phyloP scores from a whole-genome alignment of 2,113 vertebrate species.

The Chlorodrepanis virens region DNA sequence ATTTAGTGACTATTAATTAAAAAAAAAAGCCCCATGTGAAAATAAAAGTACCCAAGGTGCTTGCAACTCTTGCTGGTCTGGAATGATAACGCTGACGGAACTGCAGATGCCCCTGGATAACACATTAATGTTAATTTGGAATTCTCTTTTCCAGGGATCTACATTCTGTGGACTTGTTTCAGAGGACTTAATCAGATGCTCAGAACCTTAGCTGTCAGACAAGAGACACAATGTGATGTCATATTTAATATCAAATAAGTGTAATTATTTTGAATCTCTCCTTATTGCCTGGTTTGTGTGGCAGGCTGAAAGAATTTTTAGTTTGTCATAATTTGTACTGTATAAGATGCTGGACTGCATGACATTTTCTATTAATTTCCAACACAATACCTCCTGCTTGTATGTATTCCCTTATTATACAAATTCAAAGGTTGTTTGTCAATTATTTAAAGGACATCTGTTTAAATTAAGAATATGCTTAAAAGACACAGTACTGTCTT shows the following conservation, averaged over 20 bases:
- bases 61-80: background rate
- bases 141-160: background rate
- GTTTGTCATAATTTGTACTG: background rate
- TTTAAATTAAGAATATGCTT: background rate
- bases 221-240: background rate
- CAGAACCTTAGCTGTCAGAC: background rate
- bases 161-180: background rate
- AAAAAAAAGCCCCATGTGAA: background rate
- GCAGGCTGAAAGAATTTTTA: background rate
- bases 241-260: background rate
- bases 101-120: background rate
- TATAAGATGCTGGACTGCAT: background rate
- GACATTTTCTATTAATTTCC: slow-evolving; percentile 15
- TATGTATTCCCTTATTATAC: background rate
- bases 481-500: background rate
- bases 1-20: background rate
- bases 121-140: background rate
- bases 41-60: background rate
- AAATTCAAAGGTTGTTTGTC: background rate
- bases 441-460: slow-evolving; percentile 9
- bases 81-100: background rate
- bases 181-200: background rate
- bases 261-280: background rate
- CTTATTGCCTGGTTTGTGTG: background rate
- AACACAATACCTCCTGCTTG: background rate